Conservation (phyloP, 2,797 vertebrate species). For the Phataginus tetradactyla region DNA sequence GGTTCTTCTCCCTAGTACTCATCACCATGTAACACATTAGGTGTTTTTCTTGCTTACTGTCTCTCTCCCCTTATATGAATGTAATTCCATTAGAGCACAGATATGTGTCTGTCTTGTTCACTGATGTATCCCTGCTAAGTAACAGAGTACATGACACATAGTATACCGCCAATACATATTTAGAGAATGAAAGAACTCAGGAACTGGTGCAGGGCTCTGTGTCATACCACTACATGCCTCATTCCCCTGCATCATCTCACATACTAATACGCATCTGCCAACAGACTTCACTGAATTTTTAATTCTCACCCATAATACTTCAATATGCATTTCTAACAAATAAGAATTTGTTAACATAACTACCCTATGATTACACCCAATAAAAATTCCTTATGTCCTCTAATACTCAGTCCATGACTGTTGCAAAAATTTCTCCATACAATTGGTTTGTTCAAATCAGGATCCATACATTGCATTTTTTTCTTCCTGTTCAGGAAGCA, state of each 20-base stretch:
- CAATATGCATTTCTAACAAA: constrained; percentile 32
- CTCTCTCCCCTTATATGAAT: background rate
- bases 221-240: background rate
- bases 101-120: background rate
- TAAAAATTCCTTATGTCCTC: constrained; percentile 24
- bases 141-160: background rate
- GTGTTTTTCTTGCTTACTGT: background rate
- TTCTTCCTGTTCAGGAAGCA: too few relatives aligned
- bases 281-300: background rate
- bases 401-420: background rate
- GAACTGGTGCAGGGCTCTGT: background rate
- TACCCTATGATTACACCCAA: background rate
- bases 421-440: background rate
- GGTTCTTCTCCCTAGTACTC: constrained; percentile 8
- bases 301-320: constrained; percentile 3
- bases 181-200: background rate
- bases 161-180: too few relatives aligned
- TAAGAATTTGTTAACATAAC: background rate
- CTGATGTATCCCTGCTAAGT: background rate
- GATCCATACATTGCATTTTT: background rate
- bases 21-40: background rate
- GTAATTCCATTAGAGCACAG: background rate
- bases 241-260: background rate
- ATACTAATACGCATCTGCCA: background rate
- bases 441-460: background rate